These are phyloP conservation scores for Pseudotriccus pelzelni DNA, from an alignment of 2,797 vertebrate species.

Conservation along the genomic window DNA sequence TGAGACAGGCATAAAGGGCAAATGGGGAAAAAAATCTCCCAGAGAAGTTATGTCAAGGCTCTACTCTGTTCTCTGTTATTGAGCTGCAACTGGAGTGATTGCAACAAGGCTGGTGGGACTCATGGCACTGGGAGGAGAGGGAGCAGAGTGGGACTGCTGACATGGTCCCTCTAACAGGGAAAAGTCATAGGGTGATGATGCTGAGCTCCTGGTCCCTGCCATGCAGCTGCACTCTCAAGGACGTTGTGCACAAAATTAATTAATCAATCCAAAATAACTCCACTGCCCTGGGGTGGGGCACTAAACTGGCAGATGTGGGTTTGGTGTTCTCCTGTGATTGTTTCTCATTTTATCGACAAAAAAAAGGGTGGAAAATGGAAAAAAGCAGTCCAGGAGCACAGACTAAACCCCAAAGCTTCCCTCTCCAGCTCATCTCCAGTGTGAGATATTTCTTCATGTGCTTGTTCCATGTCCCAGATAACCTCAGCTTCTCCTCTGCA, in stretches of 20 bases:
- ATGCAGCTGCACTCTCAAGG: background rate
- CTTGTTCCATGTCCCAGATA: background rate
- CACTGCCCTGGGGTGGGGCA: rapidly evolving
- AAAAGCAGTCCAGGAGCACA: background rate
- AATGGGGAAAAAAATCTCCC: background rate
- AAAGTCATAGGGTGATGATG: rapidly evolving
- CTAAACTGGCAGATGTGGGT: background rate
- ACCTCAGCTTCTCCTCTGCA: background rate
- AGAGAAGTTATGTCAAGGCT: background rate
- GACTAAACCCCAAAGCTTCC: background rate
- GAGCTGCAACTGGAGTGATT: background rate
- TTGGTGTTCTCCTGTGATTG: background rate
- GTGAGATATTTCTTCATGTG: background rate
- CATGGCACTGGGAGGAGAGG: background rate
- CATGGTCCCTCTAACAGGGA: rapidly evolving
- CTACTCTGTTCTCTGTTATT: background rate
- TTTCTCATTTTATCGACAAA: background rate
- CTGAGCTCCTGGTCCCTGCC: background rate
- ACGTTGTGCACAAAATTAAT: background rate
- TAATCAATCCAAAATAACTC: background rate
- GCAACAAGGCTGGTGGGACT: background rate
- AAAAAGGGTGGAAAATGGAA: background rate
- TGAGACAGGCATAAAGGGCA: background rate
- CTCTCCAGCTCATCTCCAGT: background rate
- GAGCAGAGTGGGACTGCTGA: background rate